Base-by-base conservation (phyloP, 2,797 vertebrate species). In the Argya squamiceps region DNA sequence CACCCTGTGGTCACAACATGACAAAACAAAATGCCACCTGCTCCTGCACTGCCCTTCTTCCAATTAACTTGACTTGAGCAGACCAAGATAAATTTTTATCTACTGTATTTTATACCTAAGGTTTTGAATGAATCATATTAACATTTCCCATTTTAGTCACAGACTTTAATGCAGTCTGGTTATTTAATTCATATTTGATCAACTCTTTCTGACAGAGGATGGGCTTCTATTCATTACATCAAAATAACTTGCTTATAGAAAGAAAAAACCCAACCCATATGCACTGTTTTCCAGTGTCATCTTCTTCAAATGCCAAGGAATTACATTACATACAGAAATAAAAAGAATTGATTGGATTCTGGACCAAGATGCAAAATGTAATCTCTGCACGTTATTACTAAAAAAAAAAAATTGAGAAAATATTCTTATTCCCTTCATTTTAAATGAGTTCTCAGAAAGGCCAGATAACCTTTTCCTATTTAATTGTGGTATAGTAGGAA, bases 381-480 rank as follows among this genome's bases (percentile, higher is more conserved):
- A 95, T 95, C 62, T 70, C 50, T 47, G 47, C 15, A 36, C 1
- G 15, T 80, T 88, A 67, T 80, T 92, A 91, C 81, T 74, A 26
- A 79, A 37, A 76, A 87, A 92, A 85, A 85, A 81, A 47, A 5
- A 44, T 1, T 20, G 52, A 73, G 18, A 52, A 92, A 88, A 84
- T 49, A 79, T 34, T 83, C 50, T 71, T 64, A 41, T 23, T 68
- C 12, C 26, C 41, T 84, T 84, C 55, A 75, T 79, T 56, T 92
- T 34, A 74, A 96, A 88, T 58, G 11, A 84, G n/a, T 84, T 95
- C 52, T 93, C 55, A 55, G 64, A 83, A 94, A 88, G 43, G 39
- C 39, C 56, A 84, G 69, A 85, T 67, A 84, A 73, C 50, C 63
- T 92, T 90, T 80, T 69, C 43, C n/a, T 70, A 70, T 60, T 50